Conservation (phyloP, 2,797 vertebrate species). For the Schizopygopsis malacanthus region DNA sequence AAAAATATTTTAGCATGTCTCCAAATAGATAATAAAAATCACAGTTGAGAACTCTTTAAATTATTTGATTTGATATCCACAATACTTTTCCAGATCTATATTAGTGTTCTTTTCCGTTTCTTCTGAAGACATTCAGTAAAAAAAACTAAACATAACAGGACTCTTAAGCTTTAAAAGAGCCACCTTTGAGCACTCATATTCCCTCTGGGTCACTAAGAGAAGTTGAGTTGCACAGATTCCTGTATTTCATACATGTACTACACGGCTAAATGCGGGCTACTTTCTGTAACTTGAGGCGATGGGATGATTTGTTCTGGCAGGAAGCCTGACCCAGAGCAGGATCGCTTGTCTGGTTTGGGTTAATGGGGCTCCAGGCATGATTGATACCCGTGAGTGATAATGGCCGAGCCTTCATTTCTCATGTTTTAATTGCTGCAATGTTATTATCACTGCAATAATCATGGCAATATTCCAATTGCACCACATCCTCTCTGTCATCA, state of each 20-base stretch:
- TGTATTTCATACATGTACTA: background rate
- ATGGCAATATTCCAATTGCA: slow-evolving; percentile 40
- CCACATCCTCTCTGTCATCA: slow-evolving; percentile 46
- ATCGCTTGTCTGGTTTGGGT: slow-evolving; percentile 49
- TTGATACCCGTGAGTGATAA: slow-evolving; percentile 56
- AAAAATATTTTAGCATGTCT: background rate
- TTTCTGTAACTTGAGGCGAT: slow-evolving; percentile 32
- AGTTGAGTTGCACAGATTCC: background rate
- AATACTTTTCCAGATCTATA: background rate
- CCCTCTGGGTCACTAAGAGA: background rate
- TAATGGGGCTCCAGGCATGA: slow-evolving; percentile 56
- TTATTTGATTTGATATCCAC: background rate
- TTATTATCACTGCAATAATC: slow-evolving; percentile 56
- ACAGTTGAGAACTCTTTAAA: background rate
- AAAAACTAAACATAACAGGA: background rate
- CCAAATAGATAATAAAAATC: background rate
- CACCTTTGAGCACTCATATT: background rate
- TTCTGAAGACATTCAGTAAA: background rate
- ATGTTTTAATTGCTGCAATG: slow-evolving; percentile 54
- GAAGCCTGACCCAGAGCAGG: slow-evolving; percentile 35
- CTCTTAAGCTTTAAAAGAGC: background rate
- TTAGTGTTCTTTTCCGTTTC: background rate
- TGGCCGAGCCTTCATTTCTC: slow-evolving; percentile 48
- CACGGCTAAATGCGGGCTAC: background rate
- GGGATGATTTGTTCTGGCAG: slow-evolving; percentile 44